A percentile compares a stretch with the other conserved stretches of the same genome.
phyloP scores from a whole-genome alignment of 2,797 vertebrate genomes.

The Glyptemys insculpta region DNA sequence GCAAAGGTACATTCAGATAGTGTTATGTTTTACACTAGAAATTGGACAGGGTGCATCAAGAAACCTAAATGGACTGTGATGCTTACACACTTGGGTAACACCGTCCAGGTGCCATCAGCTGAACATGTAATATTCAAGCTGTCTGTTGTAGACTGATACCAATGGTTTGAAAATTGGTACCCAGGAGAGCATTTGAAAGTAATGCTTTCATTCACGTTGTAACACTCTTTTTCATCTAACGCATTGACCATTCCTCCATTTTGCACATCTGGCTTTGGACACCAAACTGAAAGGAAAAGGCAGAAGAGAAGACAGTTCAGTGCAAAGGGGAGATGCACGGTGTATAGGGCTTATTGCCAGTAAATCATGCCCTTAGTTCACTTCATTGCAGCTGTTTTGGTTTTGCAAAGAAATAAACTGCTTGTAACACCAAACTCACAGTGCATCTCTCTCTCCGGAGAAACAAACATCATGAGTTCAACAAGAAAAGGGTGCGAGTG shows the following conservation, averaged over 20 bases:
- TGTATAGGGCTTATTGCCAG: rapidly evolving
- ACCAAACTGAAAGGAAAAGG: background rate
- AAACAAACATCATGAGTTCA: background rate
- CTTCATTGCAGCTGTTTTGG: background rate
- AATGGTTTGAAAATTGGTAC: rapidly evolving
- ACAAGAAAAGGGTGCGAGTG: background rate
- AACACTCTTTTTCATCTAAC: rapidly evolving
- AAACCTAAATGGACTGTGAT: background rate
- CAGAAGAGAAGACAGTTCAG: rapidly evolving
- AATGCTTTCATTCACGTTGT: background rate
- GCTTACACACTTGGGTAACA: slow-evolving; percentile 17
- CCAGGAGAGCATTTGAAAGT: rapidly evolving
- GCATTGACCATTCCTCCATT: rapidly evolving
- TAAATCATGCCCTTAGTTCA: background rate
- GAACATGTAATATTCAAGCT: rapidly evolving
- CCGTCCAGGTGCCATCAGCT: slow-evolving; percentile 20
- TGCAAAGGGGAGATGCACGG: rapidly evolving
- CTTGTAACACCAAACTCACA: background rate
- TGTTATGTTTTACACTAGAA: background rate
- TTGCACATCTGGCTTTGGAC: rapidly evolving
- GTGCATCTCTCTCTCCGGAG: background rate
- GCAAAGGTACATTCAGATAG: rapidly evolving
- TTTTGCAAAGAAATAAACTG: background rate
- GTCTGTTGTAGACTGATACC: rapidly evolving
- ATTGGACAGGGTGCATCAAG: rapidly evolving